phyloP scores from a whole-genome alignment of 2,113 vertebrate genomes.

The Bombycilla garrulus region DNA sequence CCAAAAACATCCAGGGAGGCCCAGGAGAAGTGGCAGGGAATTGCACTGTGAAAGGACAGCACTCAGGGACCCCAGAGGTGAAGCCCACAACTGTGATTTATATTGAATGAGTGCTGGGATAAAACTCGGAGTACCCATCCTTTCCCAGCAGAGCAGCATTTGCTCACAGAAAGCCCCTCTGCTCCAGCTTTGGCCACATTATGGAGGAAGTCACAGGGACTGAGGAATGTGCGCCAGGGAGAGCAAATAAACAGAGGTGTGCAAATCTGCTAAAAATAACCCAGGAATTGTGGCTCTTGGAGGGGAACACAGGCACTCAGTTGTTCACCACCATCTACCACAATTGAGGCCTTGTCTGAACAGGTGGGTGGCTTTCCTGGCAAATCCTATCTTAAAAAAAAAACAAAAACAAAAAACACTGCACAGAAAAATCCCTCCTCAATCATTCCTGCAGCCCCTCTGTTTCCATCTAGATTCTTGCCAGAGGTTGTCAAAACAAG shows the following conservation, averaged over 20 bases:
- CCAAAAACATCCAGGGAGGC: neutral
- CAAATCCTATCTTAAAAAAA: neutral
- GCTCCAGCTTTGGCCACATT: neutral
- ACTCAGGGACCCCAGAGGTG: neutral
- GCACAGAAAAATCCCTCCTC: slow-evolving; percentile 10
- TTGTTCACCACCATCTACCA: slow-evolving; percentile 5
- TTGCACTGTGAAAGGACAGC: neutral
- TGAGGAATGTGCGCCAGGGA: slow-evolving; percentile 48
- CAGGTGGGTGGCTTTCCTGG: slow-evolving; percentile 64
- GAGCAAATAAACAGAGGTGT: slow-evolving; percentile 64
- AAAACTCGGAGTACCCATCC: neutral
- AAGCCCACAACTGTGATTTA: neutral
- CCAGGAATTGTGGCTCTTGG: neutral
- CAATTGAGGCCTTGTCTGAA: slow-evolving; percentile 60
- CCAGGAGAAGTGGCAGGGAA: neutral
- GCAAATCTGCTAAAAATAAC: slow-evolving; percentile 63
- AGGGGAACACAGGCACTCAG: slow-evolving; percentile 4
- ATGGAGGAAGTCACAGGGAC: neutral
- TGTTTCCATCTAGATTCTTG: slow-evolving; percentile 49
- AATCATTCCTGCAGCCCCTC: slow-evolving; percentile 11
- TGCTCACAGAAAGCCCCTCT: neutral
- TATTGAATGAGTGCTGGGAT: neutral
- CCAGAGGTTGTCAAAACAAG: slow-evolving; percentile 58
- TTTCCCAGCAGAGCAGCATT: fast-evolving
- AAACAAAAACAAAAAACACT: neutral